Percentiles rank a stretch among this genome's conserved stretches.
phyloP scores from a whole-genome alignment of 2,888 invertebrate species.

The Syrista parreyssii region DNA sequence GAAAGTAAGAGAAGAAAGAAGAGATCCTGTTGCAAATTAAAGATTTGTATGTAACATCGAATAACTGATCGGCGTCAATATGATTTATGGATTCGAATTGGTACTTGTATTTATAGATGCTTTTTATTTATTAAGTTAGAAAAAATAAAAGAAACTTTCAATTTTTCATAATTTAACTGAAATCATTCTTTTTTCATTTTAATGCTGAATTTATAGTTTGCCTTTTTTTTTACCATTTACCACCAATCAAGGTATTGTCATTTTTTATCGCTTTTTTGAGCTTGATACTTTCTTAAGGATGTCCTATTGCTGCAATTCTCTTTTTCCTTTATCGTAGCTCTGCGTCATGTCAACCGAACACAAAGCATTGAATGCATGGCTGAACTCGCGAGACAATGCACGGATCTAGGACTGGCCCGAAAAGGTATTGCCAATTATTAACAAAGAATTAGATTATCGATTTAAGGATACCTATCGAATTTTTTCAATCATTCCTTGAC shows the following conservation, averaged over 20 bases:
- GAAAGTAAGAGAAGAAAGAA: too few relatives aligned
- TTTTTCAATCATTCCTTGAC: neutral
- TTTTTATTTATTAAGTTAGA: neutral
- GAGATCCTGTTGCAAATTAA: neutral
- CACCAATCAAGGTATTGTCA: neutral
- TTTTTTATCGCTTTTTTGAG: neutral
- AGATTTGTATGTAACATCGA: constrained; percentile 23
- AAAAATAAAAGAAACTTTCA: neutral
- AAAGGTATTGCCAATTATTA: neutral
- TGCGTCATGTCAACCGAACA: neutral
- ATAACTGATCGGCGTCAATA: constrained; percentile 50
- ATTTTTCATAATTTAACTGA: neutral
- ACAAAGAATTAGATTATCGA: neutral
- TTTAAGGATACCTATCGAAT: neutral
- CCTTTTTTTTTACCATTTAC: neutral
- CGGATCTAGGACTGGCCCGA: neutral
- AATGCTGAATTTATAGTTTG: neutral
- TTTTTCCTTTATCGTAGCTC: neutral
- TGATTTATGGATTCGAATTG: constrained; percentile 35
- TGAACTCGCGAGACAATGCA: neutral
- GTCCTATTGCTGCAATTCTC: neutral
- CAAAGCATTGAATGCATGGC: neutral
- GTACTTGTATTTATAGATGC: neutral
- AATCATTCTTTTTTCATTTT: neutral
- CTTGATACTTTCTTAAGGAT: neutral